A percentile compares a stretch with the other conserved stretches of the same genome.
Conservation (phyloP, 2,888 invertebrate species). For the Adela reaumurella region DNA sequence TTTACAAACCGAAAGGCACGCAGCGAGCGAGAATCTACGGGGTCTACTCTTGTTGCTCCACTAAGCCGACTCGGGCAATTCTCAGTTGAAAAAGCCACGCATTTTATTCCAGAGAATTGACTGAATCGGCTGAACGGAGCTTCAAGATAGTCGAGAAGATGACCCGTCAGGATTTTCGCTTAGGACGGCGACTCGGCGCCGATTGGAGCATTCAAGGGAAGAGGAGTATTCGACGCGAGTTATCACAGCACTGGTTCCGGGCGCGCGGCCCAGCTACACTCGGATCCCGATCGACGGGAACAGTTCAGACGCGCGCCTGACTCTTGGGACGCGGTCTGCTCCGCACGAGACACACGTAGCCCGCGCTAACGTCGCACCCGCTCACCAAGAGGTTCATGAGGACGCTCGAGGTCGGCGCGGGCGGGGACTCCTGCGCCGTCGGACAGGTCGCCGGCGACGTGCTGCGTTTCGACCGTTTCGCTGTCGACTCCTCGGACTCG, state of each 20-base stretch:
- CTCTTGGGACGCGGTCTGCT: constrained; percentile 52
- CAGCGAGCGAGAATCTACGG: no score
- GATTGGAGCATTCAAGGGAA: neutral
- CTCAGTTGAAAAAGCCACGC: no score
- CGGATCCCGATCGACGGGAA: neutral
- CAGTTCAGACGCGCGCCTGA: constrained; percentile 35
- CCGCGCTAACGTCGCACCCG: constrained; percentile 92
- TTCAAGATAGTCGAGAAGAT: no score
- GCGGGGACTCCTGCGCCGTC: constrained; percentile 18
- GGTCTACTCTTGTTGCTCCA: no score
- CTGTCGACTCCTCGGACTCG: constrained; percentile 33
- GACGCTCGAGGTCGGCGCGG: constrained; percentile 70
- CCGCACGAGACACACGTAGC: constrained; percentile 82
- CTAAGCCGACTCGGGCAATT: no score
- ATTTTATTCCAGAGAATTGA: no score
- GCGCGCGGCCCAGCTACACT: constrained; percentile 12
- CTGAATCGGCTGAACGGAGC: no score
- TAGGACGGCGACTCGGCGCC: no score
- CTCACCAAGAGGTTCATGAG: constrained; percentile 93
- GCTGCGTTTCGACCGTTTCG: constrained; percentile 39
- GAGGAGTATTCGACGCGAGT: constrained; percentile 35
- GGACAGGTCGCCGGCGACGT: constrained; percentile 29
- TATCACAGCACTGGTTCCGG: constrained; percentile 42
- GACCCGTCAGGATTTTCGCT: no score
- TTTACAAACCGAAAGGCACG: no score